These are phyloP conservation scores for Haliclystus octoradiatus DNA, from an alignment of 30 jellyfish, hydroid and myxozoan genomes.

Conservation along the genomic window DNA sequence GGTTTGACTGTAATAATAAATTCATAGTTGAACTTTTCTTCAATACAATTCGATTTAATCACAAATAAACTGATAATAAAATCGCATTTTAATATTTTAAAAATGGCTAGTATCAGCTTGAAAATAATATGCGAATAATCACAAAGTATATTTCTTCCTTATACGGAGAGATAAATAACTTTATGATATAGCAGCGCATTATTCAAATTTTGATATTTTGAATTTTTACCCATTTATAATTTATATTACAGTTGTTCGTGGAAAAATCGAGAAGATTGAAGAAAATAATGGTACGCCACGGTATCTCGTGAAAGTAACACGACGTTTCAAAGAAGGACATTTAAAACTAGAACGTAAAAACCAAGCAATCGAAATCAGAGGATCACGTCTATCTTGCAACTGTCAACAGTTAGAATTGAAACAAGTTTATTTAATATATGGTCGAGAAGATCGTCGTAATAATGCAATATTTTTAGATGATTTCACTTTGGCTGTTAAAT, in stretches of 20 bases:
- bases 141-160: no score
- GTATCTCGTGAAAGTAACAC: slow-evolving; percentile 44
- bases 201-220: no score
- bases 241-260: slow-evolving; percentile 36
- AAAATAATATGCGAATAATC: no score
- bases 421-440: slow-evolving; percentile 53
- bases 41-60: no score
- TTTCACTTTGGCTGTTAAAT: slow-evolving; percentile 50
- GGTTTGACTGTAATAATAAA: no score
- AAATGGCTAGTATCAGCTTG: no score
- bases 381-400: slow-evolving; percentile 47
- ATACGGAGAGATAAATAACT: no score
- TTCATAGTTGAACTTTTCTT: no score
- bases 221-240: no score
- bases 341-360: slow-evolving; percentile 44
- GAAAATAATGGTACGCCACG: slow-evolving; percentile 37
- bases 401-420: slow-evolving; percentile 42
- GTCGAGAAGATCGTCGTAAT: slow-evolving; percentile 64
- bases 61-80: no score
- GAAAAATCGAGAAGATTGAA: slow-evolving; percentile 45
- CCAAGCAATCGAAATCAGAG: slow-evolving; percentile 51
- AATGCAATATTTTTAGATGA: slow-evolving; percentile 56
- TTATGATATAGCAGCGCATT: no score
- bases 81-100: no score
- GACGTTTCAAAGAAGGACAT: slow-evolving; percentile 60